Percentiles rank a stretch among this genome's conserved stretches.
Conservation (phyloP, 2,888 invertebrate genomes). For the Thereva nobilitata region DNA sequence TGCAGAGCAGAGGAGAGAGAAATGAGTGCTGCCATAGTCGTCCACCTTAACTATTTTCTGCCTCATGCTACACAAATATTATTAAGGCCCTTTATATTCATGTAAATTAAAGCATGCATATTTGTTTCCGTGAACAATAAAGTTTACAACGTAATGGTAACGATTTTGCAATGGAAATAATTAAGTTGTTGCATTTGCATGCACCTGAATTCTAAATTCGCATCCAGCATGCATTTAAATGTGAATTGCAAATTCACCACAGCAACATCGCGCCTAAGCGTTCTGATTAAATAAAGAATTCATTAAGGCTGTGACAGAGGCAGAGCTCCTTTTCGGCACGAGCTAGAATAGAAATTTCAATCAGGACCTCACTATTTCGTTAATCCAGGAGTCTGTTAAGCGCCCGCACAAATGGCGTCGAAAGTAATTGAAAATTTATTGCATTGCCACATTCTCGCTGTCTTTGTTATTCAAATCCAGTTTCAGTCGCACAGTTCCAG, state of each 20-base stretch:
- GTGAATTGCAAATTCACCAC: constrained; percentile 9
- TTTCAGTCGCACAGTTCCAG: too few relatives aligned
- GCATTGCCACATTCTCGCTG: constrained; percentile 28
- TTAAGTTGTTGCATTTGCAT: too few relatives aligned
- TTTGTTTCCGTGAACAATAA: too few relatives aligned
- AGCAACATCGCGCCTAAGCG: constrained; percentile 13
- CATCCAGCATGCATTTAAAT: constrained; percentile 1
- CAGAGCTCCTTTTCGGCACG: constrained; percentile 8
- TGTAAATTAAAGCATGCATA: too few relatives aligned
- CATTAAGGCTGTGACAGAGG: background rate
- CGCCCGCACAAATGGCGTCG: constrained; percentile 26
- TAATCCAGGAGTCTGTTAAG: constrained; percentile 20
- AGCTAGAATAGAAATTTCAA: constrained; percentile 22
- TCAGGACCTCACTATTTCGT: constrained; percentile 23
- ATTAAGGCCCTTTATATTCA: too few relatives aligned
- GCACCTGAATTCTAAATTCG: background rate
- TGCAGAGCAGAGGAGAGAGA: too few relatives aligned
- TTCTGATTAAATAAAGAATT: constrained; percentile 1
- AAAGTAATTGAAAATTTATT: constrained; percentile 31
- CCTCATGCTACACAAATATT: too few relatives aligned
- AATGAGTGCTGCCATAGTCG: too few relatives aligned
- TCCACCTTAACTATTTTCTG: too few relatives aligned
- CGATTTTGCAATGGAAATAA: too few relatives aligned
- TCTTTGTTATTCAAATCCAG: constrained; percentile 29
- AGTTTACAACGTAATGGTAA: too few relatives aligned